Conservation (phyloP, 2,797 vertebrate genomes). For the Cichlasoma orientale region DNA sequence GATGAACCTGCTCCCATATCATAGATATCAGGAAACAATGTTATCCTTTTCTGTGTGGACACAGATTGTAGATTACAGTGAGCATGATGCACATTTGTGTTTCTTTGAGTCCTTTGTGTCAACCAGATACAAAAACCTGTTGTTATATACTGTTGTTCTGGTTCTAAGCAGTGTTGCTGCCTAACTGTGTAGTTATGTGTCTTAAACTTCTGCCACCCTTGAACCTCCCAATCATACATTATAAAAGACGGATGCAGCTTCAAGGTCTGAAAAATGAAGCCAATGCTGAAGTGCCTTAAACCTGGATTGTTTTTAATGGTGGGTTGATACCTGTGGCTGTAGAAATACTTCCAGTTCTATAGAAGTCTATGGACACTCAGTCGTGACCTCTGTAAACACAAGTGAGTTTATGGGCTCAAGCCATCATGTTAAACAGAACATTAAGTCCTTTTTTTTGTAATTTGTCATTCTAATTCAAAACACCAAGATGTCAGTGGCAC, state of each 20-base stretch:
- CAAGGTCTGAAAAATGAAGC: not conserved
- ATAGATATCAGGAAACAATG: not conserved
- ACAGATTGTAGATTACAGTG: not conserved
- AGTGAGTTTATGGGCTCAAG: too few relatives aligned
- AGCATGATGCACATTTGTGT: not conserved
- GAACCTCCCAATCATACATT: not conserved
- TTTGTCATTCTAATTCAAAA: too few relatives aligned
- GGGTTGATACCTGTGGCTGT: too few relatives aligned
- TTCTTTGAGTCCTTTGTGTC: not conserved
- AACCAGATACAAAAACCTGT: not conserved
- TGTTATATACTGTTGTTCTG: fast-evolving
- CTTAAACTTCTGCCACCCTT: not conserved
- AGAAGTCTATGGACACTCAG: too few relatives aligned
- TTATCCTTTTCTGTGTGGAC: not conserved
- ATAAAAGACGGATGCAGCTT: not conserved
- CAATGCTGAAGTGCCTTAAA: not conserved
- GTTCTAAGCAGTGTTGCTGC: not conserved
- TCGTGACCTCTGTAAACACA: too few relatives aligned
- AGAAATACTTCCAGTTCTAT: too few relatives aligned
- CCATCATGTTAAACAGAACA: too few relatives aligned
- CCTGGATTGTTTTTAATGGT: too few relatives aligned
- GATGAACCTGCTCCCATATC: not conserved
- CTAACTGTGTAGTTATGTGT: not conserved
- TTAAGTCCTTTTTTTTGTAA: too few relatives aligned
- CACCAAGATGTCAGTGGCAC: too few relatives aligned